A percentile compares a stretch with the other conserved stretches of the same genome.
Evolutionary conservation across 2,797 vertebrate species (phyloP).

Genomic region (Karalla daura): DNA sequence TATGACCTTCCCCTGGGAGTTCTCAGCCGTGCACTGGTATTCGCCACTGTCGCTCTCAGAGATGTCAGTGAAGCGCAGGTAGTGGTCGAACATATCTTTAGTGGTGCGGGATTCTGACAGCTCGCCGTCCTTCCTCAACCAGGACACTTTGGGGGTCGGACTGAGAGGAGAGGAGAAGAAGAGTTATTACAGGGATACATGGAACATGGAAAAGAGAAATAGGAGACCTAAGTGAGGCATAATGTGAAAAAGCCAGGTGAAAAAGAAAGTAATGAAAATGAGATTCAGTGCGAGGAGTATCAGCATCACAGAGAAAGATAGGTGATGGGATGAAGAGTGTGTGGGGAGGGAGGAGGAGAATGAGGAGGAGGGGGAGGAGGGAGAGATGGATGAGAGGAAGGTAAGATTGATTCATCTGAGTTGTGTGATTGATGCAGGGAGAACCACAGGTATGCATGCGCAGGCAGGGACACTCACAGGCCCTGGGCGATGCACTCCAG

Average conservation of each 20-base stretch:
- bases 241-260: not conserved
- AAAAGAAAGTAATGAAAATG: not conserved
- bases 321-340: conserved; percentile 19
- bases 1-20: conserved; percentile 82
- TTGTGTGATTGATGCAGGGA: conserved; percentile 28
- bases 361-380: conserved; percentile 7
- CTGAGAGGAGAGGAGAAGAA: conserved; percentile 70
- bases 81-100: conserved; percentile 84
- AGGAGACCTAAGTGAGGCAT: not conserved
- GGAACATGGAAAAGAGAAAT: not conserved
- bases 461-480: conserved; percentile 85
- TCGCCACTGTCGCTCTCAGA: conserved; percentile 87
- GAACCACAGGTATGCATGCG: conserved; percentile 4
- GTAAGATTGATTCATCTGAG: conserved; percentile 50
- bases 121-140: conserved; percentile 84
- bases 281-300: conserved; percentile 1
- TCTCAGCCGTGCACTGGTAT: conserved; percentile 89
- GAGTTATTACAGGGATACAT: not conserved
- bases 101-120: conserved; percentile 78
- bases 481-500: conserved; percentile 93
- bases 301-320: conserved; percentile 11
- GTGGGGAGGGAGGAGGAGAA: conserved; percentile 8
- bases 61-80: conserved; percentile 86
- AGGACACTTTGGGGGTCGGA: conserved; percentile 87
- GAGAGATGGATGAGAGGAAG: conserved; percentile 32